A percentile compares a stretch with the other conserved stretches of the same genome.
Evolutionary conservation across 2,888 invertebrate genomes (phyloP).

Genomic region (Campaea margaritaria): DNA sequence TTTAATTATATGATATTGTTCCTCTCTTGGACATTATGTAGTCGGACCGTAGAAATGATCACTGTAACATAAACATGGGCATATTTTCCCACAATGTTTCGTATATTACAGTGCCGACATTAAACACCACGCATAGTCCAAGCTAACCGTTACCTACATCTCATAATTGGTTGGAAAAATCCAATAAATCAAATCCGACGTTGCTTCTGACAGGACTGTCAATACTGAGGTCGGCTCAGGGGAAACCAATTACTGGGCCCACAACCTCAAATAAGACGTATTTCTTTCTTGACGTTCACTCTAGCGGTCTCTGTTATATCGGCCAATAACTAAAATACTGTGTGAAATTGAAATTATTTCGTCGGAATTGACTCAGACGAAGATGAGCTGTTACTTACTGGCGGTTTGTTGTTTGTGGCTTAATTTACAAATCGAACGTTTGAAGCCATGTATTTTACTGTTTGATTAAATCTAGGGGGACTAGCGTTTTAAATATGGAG

Average conservation of each 20-base stretch:
- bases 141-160: conserved; percentile 2
- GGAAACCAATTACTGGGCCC: conserved; percentile 61
- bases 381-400: neutral
- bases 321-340: conserved; percentile 19
- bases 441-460: too few species aligned
- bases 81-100: too few species aligned
- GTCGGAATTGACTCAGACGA: conserved; percentile 3
- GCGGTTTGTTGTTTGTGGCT: neutral
- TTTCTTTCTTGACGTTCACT: conserved; percentile 45
- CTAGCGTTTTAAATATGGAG: too few species aligned
- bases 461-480: too few species aligned
- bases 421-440: too few species aligned
- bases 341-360: conserved; percentile 3
- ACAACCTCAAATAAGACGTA: conserved; percentile 56
- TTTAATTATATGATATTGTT: too few species aligned
- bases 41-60: too few species aligned
- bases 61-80: too few species aligned
- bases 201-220: conserved; percentile 59
- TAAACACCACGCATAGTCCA: neutral
- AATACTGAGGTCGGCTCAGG: conserved; percentile 54
- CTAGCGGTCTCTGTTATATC: conserved; percentile 18
- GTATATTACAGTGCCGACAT: neutral
- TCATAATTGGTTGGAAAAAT: conserved; percentile 36
- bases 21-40: too few species aligned
- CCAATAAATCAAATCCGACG: conserved; percentile 58